phyloP scores from a whole-genome alignment of 2,888 invertebrate species.

The Ennomos erosarius region DNA sequence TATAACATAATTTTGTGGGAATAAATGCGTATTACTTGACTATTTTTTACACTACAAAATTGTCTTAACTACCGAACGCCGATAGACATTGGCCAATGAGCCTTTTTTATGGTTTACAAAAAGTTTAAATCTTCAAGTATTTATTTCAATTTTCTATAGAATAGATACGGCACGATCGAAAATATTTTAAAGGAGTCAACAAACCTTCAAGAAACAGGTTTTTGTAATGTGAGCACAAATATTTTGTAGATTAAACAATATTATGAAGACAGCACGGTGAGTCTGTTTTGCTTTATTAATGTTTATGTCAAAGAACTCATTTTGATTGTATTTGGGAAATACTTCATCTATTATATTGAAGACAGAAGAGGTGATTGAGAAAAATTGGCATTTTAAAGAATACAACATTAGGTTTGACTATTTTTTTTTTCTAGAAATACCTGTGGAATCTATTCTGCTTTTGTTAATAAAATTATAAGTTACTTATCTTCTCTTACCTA shows the following conservation, averaged over 20 bases:
- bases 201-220: slow-evolving; percentile 78
- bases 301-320: slow-evolving; percentile 13
- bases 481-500: too few relatives aligned
- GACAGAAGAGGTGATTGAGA: not conserved
- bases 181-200: slow-evolving; percentile 79
- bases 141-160: slow-evolving; percentile 52
- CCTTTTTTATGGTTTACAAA: slow-evolving; percentile 18
- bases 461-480: too few relatives aligned
- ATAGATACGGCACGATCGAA: slow-evolving; percentile 59
- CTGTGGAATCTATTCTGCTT: too few relatives aligned
- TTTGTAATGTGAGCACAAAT: slow-evolving; percentile 76
- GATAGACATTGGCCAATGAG: slow-evolving; percentile 1
- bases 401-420: too few relatives aligned
- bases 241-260: slow-evolving; percentile 69
- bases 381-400: too few relatives aligned
- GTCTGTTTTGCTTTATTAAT: slow-evolving; percentile 35
- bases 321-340: not conserved
- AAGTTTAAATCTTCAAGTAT: slow-evolving; percentile 28
- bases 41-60: too few relatives aligned
- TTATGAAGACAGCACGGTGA: slow-evolving; percentile 41
- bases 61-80: too few relatives aligned
- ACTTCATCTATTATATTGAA: too few relatives aligned
- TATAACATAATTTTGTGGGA: too few relatives aligned
- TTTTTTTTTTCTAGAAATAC: too few relatives aligned
- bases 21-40: too few relatives aligned